Percentiles rank a stretch among this genome's conserved stretches.
Evolutionary conservation across 2,888 invertebrate genomes (phyloP).

Genomic region (Hydriomena furcata): DNA sequence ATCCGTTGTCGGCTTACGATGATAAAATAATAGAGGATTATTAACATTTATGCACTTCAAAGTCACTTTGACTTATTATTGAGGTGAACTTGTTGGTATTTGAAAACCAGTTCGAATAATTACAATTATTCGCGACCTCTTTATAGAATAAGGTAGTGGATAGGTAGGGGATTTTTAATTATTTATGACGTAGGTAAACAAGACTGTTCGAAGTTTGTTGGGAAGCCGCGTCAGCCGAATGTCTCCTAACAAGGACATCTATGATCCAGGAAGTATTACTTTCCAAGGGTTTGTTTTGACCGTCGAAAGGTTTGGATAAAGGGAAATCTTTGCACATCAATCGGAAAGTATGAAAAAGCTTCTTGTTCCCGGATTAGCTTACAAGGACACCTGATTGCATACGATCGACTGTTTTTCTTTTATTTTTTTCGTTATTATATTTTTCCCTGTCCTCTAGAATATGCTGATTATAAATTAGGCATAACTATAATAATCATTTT

Average conservation of each 20-base stretch:
- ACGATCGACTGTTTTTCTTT: constrained; percentile 8
- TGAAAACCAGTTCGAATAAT: background rate
- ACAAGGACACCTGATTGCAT: background rate
- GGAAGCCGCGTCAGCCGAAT: background rate
- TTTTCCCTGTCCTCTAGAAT: background rate
- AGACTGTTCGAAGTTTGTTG: constrained; percentile 4
- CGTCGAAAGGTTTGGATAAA: constrained; percentile 11
- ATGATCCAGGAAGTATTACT: constrained; percentile 1
- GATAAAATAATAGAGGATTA: background rate
- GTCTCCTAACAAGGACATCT: background rate
- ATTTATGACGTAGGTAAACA: constrained; percentile 7
- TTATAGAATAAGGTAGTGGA: background rate
- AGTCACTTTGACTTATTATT: background rate
- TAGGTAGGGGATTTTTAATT: constrained; percentile 2
- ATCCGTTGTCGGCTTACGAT: too few species aligned
- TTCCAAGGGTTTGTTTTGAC: constrained; percentile 8
- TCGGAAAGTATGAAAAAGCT: constrained; percentile 4
- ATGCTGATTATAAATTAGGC: constrained; percentile 7
- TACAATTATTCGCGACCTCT: background rate
- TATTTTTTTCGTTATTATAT: constrained; percentile 7
- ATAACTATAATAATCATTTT: background rate
- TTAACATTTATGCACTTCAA: background rate
- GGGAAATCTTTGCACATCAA: background rate
- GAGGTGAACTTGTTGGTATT: background rate
- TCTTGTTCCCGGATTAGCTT: constrained; percentile 5